phyloP scores from a whole-genome alignment of 2,888 invertebrate genomes.

The Geophilus truncorum region DNA sequence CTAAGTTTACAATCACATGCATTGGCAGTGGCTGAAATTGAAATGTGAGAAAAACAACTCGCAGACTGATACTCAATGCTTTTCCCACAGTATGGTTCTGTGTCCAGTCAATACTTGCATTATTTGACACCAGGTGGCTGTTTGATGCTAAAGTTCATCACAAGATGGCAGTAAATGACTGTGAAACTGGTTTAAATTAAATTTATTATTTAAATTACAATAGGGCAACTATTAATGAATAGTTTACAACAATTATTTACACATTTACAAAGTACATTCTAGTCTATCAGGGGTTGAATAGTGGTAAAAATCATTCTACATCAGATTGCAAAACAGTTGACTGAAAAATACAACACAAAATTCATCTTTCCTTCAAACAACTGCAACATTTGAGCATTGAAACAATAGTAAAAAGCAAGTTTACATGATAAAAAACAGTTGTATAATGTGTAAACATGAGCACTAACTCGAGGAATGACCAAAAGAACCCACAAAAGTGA shows the following conservation, averaged over 20 bases:
- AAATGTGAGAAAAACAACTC: too few species aligned
- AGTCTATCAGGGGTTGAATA: background rate
- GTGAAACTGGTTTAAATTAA: background rate
- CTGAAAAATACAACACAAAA: background rate
- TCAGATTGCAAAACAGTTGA: background rate
- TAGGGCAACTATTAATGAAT: background rate
- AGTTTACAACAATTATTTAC: background rate
- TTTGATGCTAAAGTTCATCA: too few species aligned
- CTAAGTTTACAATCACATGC: too few species aligned
- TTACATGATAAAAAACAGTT: too few species aligned
- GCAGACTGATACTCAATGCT: too few species aligned
- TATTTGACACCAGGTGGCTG: too few species aligned
- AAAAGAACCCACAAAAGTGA: too few species aligned
- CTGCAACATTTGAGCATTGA: background rate
- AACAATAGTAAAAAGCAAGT: background rate
- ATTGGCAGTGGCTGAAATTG: too few species aligned
- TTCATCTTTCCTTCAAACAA: background rate
- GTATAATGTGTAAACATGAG: too few species aligned
- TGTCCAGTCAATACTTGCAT: too few species aligned
- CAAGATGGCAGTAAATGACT: background rate
- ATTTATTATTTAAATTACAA: background rate
- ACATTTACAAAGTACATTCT: background rate
- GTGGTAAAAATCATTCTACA: background rate
- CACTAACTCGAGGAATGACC: too few species aligned
- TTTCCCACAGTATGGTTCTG: too few species aligned